Evolutionary conservation across 2,113 vertebrate genomes (phyloP).

Genomic region (Rhegmatorhina hoffmannsi): DNA sequence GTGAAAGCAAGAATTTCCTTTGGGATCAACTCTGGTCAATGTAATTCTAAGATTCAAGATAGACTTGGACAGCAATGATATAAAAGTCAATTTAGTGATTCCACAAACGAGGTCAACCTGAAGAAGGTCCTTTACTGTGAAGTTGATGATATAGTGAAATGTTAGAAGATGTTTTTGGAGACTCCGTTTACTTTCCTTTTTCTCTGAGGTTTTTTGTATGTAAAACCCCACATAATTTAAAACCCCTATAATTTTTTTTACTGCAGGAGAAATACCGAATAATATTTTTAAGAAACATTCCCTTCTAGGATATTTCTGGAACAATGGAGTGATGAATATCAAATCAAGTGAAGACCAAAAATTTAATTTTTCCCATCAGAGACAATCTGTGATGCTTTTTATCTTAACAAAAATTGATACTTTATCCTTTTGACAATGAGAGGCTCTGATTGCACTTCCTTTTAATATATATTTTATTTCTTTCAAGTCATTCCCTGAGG

Average conservation of each 20-base stretch:
- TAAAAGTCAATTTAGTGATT: not conserved
- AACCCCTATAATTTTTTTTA: slow-evolving; percentile 43
- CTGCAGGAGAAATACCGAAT: slow-evolving; percentile 22
- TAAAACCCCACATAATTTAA: not conserved
- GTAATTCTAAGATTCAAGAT: not conserved
- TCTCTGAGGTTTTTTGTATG: not conserved
- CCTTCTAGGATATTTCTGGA: slow-evolving; percentile 56
- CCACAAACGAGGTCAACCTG: not conserved
- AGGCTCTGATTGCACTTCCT: slow-evolving; percentile 61
- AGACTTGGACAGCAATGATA: not conserved
- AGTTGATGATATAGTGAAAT: not conserved
- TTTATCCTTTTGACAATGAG: slow-evolving; percentile 73
- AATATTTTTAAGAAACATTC: slow-evolving; percentile 41
- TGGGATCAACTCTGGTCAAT: not conserved
- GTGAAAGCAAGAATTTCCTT: not conserved
- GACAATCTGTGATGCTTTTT: slow-evolving; percentile 65
- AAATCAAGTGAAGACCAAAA: slow-evolving; percentile 68
- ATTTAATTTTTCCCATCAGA: slow-evolving; percentile 74
- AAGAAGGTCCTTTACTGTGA: not conserved
- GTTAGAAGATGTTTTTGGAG: not conserved
- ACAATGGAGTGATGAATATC: slow-evolving; percentile 71
- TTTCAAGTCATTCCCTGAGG: slow-evolving; percentile 37
- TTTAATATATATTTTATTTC: slow-evolving; percentile 62
- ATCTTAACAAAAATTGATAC: slow-evolving; percentile 73
- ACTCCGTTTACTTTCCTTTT: not conserved